Evolutionary conservation across 2,113 vertebrate species (phyloP), one percentile per base, ranked within the genome.

Genomic region (Australoheros scitulus): DNA sequence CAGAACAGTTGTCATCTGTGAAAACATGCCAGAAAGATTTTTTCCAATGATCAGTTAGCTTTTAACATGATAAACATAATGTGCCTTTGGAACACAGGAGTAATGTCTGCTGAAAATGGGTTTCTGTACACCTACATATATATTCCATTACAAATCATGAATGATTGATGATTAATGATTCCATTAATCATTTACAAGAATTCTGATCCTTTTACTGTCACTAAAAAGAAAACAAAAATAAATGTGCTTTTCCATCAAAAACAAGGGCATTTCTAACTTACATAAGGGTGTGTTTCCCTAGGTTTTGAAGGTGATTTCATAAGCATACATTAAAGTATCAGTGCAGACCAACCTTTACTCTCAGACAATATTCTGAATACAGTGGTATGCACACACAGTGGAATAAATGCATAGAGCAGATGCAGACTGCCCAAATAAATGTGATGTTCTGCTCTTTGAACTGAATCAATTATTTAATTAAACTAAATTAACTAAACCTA

Each of bases 371-470:
- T 1, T 3, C 18, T 50, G 5, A 50, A 70, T 20, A 50, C 15
- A 50, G 65, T 50, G 50, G 43, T 50, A 13, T 50, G 9, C 24
- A 70, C 41, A 70, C 50, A 70, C 18, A 50, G 64, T 70, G 6
- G 64, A 70, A 70, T 50, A 50, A 70, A 29, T 70, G 41, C 41
- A 70, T 22, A 70, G 64, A 29, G 9, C 41, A 70, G 41, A 47
- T 1, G 22, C 22, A 65, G 63, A 47, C 38, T 3, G 38, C 2
- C 26, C 14, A 3, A 47, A 68, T 15, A 41, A 18, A 22, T 29
- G 41, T 47, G 41, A 50, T 68, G 41, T 50, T 29, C 64, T 68
- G 22, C 15, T 68, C 22, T 68, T 68, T 47, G 41, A 68, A 50
- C 9, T 20, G 64, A 70, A 70, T 47, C 26, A 50, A 50, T 50